Conservation (phyloP, 1,140 invertebrate genomes). For the Muscidifurax raptorellus region DNA sequence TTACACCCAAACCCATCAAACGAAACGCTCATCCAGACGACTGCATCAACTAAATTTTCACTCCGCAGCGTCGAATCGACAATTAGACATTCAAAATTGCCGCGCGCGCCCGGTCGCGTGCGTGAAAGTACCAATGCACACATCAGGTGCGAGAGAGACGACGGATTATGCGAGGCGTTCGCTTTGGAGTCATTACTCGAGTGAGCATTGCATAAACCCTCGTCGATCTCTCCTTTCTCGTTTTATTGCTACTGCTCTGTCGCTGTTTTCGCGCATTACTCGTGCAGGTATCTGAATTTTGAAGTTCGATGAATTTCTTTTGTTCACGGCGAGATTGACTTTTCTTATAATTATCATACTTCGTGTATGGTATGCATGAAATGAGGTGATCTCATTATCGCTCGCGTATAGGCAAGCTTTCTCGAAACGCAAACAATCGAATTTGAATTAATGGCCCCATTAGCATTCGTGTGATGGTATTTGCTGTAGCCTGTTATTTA, state of each 20-base stretch:
- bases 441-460: too few species aligned
- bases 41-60: too few species aligned
- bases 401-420: too few species aligned
- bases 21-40: neutral
- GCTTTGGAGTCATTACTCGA: conserved; percentile 59
- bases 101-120: neutral
- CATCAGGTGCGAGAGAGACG: conserved; percentile 40
- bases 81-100: neutral
- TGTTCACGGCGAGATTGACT: too few species aligned
- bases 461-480: too few species aligned
- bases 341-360: too few species aligned
- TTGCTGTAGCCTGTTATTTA: neutral
- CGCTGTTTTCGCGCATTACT: neutral
- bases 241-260: conserved; percentile 46
- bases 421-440: too few species aligned
- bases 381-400: too few species aligned
- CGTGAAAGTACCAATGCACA: conserved; percentile 30
- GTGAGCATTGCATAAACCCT: conserved; percentile 61
- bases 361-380: too few species aligned
- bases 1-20: neutral
- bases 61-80: neutral
- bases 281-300: neutral
- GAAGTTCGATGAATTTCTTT: neutral
- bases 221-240: conserved; percentile 68
- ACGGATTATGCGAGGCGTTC: conserved; percentile 55